Evolutionary conservation across 2,888 invertebrate species (phyloP).

Genomic region (Aromia moschata): DNA sequence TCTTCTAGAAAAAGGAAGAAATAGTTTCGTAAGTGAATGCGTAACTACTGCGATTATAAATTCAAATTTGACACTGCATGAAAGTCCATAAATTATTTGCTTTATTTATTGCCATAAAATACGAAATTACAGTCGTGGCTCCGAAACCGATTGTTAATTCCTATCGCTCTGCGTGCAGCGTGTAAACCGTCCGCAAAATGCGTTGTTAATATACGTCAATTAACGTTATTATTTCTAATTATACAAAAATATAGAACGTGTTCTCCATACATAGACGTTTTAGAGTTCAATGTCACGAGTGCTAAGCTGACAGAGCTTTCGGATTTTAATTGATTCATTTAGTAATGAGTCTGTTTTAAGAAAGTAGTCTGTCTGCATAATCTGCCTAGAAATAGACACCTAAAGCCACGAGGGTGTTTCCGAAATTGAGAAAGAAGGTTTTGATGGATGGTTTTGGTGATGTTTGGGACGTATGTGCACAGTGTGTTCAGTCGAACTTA

Average conservation of each 20-base stretch:
- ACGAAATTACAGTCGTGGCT: neutral
- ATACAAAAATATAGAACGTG: slow-evolving; percentile 18
- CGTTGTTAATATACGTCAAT: neutral
- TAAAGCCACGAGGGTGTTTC: no score
- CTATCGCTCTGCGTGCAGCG: neutral
- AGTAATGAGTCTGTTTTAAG: slow-evolving; percentile 2
- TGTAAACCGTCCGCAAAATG: neutral
- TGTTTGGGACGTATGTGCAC: no score
- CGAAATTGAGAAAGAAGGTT: no score
- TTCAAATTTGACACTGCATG: neutral
- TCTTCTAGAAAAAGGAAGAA: neutral
- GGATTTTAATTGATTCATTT: slow-evolving; percentile 43
- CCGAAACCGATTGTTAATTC: neutral
- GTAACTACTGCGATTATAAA: neutral
- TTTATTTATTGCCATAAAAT: neutral
- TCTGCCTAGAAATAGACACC: no score
- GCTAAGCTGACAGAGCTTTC: slow-evolving; percentile 17
- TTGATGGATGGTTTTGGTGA: no score
- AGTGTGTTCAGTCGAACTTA: no score
- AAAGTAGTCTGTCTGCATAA: no score
- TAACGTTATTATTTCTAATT: slow-evolving; percentile 12
- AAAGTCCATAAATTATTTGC: neutral
- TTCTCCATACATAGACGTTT: slow-evolving; percentile 11
- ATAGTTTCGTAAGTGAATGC: neutral
- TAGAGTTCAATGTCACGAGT: slow-evolving; percentile 26